Conservation (phyloP, 1,140 invertebrate species). For the Mizuhopecten yessoensis region DNA sequence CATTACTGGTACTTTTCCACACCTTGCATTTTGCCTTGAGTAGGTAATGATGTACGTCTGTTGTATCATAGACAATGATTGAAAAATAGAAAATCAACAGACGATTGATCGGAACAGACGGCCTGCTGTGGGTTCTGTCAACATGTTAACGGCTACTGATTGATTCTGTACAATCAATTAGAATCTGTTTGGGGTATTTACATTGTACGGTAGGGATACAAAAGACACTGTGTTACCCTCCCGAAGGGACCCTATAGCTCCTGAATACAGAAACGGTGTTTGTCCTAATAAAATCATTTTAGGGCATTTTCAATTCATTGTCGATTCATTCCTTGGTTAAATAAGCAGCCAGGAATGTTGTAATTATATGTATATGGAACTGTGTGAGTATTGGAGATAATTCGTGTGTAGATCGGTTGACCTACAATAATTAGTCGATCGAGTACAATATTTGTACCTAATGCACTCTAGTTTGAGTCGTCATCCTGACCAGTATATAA, state of each 20-base stretch:
- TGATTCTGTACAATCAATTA: background rate
- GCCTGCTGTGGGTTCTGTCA: constrained; percentile 14
- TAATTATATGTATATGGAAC: background rate
- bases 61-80: no score
- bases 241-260: background rate
- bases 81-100: background rate
- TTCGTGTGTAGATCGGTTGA: background rate
- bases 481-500: no score
- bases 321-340: constrained; percentile 3
- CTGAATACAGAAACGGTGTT: background rate
- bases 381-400: background rate
- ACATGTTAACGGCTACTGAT: background rate
- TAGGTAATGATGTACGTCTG: no score
- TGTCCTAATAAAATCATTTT: background rate
- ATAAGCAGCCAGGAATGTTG: background rate
- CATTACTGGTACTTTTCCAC: no score
- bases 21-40: no score
- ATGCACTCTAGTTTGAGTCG: background rate
- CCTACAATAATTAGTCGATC: background rate
- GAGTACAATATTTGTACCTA: constrained; percentile 19
- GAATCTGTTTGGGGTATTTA: background rate
- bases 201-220: background rate
- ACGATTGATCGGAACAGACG: background rate
- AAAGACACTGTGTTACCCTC: background rate
- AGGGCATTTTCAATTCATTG: constrained; percentile 9